These are phyloP conservation scores for Drosophila erecta DNA, from an alignment of 1,140 invertebrate genomes.

Conservation along the genomic window DNA sequence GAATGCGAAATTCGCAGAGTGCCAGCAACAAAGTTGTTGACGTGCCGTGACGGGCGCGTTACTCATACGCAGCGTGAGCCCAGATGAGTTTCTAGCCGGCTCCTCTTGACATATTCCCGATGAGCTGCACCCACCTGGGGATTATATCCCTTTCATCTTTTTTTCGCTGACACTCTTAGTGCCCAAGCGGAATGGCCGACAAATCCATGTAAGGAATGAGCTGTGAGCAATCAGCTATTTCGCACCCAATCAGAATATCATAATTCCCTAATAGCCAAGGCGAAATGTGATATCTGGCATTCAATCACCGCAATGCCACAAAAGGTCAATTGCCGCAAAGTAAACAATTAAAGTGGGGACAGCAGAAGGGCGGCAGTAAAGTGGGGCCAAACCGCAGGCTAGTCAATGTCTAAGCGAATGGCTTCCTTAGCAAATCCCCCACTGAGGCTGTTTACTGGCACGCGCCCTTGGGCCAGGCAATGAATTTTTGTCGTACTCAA, in stretches of 20 bases:
- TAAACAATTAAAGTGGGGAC: conserved; percentile 70
- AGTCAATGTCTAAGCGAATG: conserved; percentile 24
- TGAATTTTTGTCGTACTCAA: conserved; percentile 72
- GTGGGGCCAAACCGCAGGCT: conserved; percentile 25
- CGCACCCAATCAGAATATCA: conserved; percentile 34
- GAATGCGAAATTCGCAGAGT: conserved; percentile 29
- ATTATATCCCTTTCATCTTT: conserved; percentile 1
- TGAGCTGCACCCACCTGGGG: conserved; percentile 34
- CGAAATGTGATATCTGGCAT: conserved; percentile 41
- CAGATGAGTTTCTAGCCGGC: conserved; percentile 44
- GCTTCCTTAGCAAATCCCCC: conserved; percentile 23
- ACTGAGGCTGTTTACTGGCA: conserved; percentile 55
- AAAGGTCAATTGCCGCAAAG: conserved; percentile 63
- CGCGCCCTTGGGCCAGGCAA: conserved; percentile 61
- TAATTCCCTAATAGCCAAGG: conserved; percentile 56
- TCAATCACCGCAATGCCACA: conserved; percentile 57
- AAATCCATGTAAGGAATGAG: conserved; percentile 9
- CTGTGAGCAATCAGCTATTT: neutral
- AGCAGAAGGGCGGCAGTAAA: neutral
- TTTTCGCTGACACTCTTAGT: neutral
- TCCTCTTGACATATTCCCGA: conserved; percentile 56
- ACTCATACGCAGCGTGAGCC: conserved; percentile 55
- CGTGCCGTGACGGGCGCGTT: conserved; percentile 43
- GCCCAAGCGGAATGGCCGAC: conserved; percentile 11
- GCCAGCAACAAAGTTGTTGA: conserved; percentile 46